Base-by-base conservation (phyloP, 2,888 invertebrate species). In the Drosophila anceps region DNA sequence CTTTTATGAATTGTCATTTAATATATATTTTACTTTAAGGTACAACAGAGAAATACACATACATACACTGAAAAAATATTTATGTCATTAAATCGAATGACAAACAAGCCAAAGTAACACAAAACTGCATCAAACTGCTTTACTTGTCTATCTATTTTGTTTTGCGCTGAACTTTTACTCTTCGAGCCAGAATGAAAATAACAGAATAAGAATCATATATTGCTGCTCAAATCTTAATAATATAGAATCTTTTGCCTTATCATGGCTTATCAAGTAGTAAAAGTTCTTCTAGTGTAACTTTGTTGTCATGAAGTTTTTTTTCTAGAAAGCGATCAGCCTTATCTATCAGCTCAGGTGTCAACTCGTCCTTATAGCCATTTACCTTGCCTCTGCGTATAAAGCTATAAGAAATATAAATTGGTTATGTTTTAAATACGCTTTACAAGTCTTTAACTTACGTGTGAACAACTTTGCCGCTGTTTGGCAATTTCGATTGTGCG, bases 311-410 rank as follows among this genome's bases (percentile, higher is more conserved):
- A 0, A 87, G 68, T 15, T 41, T 18, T 39, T 64, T 3, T 0
- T 67, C 48, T 31, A 80, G 54, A 13, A 65, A 54, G 7, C 29
- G 18, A 57, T 81, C 80, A 6, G 67, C 67, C 15, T 64, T 75
- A 12, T 76, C 55, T 43, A 85, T 85, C 31, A 64, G 69, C 4
- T 82, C 73, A 0, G 76, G 61, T 0, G 59, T 27, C 10, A 90
- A 58, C 15, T 85, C 91, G 9, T 85, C 81, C 43, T 81, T 82
- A 39, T 81, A 82, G 5, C 79, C 79, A 60, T 82, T 79, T 0
- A 84, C 79, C 62, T 82, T 64, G 7, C 87, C 90, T 4, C 70
- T 81, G 18, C 88, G 73, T 6, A 82, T 20, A 13, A 91, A 90
- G 31, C 90, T 90, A 27, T 37, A 5, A 2, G 10, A 0, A 10